Percentiles rank a stretch among this genome's conserved stretches.
These are phyloP conservation scores for Cheilosia soror DNA, from an alignment of 2,888 invertebrate species.

Conservation along the genomic window DNA sequence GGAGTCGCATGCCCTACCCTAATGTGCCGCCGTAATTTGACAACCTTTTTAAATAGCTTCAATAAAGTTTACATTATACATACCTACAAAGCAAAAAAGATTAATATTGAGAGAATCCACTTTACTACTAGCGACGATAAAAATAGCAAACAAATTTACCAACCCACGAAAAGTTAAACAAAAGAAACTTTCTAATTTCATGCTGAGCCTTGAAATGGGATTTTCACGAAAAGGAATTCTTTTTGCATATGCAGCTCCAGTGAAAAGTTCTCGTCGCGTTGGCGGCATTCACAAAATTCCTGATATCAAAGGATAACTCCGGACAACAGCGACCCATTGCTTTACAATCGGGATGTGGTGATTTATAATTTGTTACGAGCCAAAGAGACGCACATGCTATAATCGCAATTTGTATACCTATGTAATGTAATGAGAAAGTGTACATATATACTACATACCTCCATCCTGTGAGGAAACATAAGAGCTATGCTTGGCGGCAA, in stretches of 20 bases:
- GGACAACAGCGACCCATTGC: not conserved
- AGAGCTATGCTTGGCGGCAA: not conserved
- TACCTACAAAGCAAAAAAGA: no score
- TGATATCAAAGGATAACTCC: conserved; percentile 5
- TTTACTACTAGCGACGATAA: no score
- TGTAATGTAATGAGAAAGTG: conserved; percentile 4
- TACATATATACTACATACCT: no score
- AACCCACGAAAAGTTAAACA: not conserved
- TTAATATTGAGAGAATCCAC: no score
- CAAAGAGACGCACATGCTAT: not conserved
- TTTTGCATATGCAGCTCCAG: not conserved
- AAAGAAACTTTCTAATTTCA: not conserved
- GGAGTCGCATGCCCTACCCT: no score
- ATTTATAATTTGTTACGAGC: conserved; percentile 7
- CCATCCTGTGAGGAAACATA: not conserved
- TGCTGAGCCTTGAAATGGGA: not conserved
- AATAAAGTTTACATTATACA: no score
- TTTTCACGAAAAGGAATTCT: not conserved
- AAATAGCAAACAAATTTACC: not conserved
- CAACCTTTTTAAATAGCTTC: no score
- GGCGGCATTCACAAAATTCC: conserved; percentile 21
- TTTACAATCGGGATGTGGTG: conserved; percentile 4
- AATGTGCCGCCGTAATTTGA: no score
- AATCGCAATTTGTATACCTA: not conserved
- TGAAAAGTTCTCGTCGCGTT: conserved; percentile 5